These are phyloP conservation scores for Andricus grossulariae DNA, from an alignment of 1,140 invertebrate genomes.

Conservation along the genomic window DNA sequence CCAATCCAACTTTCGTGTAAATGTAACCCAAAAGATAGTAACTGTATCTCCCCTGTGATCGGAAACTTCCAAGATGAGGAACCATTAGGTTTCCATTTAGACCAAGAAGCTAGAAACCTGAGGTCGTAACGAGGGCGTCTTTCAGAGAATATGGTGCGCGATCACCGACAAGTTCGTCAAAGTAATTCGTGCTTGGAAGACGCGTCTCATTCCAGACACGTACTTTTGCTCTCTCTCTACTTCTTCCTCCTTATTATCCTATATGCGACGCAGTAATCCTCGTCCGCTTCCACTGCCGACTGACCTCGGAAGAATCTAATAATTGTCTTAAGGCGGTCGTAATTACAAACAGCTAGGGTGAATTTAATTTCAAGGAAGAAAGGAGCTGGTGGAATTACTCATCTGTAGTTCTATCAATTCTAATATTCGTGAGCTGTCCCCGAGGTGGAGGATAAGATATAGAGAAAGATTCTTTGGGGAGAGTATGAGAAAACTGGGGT, in stretches of 20 bases:
- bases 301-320: constrained; percentile 48
- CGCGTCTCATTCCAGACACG: constrained; percentile 66
- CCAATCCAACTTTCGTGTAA: background rate
- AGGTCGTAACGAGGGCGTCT: constrained; percentile 17
- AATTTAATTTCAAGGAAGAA: constrained; percentile 19
- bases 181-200: constrained; percentile 64
- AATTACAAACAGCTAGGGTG: constrained; percentile 8
- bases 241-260: constrained; percentile 70
- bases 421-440: too few species aligned
- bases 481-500: too few species aligned
- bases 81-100: constrained; percentile 28
- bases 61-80: constrained; percentile 18
- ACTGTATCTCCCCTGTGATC: constrained; percentile 18
- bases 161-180: constrained; percentile 53
- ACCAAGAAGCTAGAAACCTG: background rate
- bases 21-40: background rate
- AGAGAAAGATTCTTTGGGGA: too few species aligned
- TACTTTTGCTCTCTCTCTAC: constrained; percentile 64
- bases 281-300: constrained; percentile 34
- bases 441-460: too few species aligned
- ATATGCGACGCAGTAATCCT: constrained; percentile 61
- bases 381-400: background rate
- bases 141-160: constrained; percentile 9
- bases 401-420: constrained; percentile 7
- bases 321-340: constrained; percentile 24